A percentile compares a stretch with the other conserved stretches of the same genome.
phyloP scores from a whole-genome alignment of 2,797 vertebrate species.

The Dallia pectoralis region DNA sequence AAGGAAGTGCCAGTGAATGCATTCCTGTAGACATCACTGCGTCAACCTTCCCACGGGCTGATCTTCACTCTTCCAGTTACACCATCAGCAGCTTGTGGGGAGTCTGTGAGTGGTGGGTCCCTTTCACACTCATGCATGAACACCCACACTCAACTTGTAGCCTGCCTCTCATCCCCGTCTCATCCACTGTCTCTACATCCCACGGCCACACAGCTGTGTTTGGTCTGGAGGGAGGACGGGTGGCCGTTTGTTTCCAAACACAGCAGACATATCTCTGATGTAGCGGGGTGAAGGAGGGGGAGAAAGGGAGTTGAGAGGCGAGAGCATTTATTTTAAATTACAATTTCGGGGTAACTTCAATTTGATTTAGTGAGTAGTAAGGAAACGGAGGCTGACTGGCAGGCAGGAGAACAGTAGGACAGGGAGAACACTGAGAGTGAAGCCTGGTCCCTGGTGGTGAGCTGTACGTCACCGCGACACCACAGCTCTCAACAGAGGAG shows the following conservation, averaged over 20 bases:
- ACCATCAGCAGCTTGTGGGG: slow-evolving; percentile 21
- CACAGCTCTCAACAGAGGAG: background rate
- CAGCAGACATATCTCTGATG: slow-evolving; percentile 47
- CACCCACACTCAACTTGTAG: background rate
- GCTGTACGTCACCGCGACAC: no score
- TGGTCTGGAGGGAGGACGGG: slow-evolving; percentile 37
- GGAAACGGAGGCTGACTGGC: no score
- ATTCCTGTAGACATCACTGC: background rate
- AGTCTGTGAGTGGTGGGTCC: slow-evolving; percentile 1
- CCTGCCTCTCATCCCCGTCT: slow-evolving; percentile 24
- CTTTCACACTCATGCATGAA: background rate
- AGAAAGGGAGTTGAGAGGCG: background rate
- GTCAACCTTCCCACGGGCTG: slow-evolving; percentile 2
- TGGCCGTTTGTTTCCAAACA: slow-evolving; percentile 59
- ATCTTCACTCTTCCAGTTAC: background rate
- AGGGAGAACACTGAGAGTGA: no score
- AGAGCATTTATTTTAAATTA: background rate
- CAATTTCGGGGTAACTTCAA: background rate
- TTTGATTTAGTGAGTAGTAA: no score
- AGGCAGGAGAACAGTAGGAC: no score
- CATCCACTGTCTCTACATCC: slow-evolving; percentile 17
- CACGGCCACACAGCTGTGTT: slow-evolving; percentile 65
- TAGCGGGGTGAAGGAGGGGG: slow-evolving; percentile 26
- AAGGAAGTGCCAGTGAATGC: background rate
- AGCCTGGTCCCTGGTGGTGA: no score